These are phyloP conservation scores for Micrasema longulum DNA, from an alignment of 1,140 invertebrate genomes.

Conservation along the genomic window DNA sequence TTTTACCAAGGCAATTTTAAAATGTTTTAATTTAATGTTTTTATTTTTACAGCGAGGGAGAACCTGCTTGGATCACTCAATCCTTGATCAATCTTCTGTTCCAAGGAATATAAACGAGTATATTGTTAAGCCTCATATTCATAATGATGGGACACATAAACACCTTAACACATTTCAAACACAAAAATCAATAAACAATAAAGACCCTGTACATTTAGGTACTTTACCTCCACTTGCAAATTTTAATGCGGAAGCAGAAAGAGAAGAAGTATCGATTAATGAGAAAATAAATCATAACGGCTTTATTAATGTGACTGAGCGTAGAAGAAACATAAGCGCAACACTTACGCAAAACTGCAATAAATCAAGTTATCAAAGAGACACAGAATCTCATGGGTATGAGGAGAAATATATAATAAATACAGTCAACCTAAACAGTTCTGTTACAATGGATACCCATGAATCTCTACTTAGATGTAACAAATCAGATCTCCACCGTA, in stretches of 20 bases:
- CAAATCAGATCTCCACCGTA: slow-evolving; percentile 48
- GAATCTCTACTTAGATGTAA: slow-evolving; percentile 44
- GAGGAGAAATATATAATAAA: slow-evolving; percentile 22
- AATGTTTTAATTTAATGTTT: slow-evolving; percentile 7
- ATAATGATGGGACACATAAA: slow-evolving; percentile 31
- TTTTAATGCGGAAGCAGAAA: neutral
- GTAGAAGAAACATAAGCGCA: neutral
- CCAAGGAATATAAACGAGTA: slow-evolving; percentile 52
- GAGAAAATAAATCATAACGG: slow-evolving; percentile 2
- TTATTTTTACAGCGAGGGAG: slow-evolving; percentile 48
- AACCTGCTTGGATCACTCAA: slow-evolving; percentile 53
- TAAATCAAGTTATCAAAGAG: slow-evolving; percentile 37
- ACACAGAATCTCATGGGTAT: neutral
- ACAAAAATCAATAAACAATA: slow-evolving; percentile 29
- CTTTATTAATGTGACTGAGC: slow-evolving; percentile 6
- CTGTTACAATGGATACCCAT: slow-evolving; percentile 33
- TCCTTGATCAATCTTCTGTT: slow-evolving; percentile 52
- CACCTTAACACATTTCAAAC: slow-evolving; percentile 45
- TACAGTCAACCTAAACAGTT: slow-evolving; percentile 30
- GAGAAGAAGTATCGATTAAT: neutral
- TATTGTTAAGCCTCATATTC: slow-evolving; percentile 44
- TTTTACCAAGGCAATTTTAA: neutral
- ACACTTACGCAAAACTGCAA: slow-evolving; percentile 25
- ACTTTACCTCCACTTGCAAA: slow-evolving; percentile 8
- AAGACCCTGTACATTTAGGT: slow-evolving; percentile 11